Conservation (phyloP, 2,888 invertebrate genomes). For the Venustoraphidia nigricollis region DNA sequence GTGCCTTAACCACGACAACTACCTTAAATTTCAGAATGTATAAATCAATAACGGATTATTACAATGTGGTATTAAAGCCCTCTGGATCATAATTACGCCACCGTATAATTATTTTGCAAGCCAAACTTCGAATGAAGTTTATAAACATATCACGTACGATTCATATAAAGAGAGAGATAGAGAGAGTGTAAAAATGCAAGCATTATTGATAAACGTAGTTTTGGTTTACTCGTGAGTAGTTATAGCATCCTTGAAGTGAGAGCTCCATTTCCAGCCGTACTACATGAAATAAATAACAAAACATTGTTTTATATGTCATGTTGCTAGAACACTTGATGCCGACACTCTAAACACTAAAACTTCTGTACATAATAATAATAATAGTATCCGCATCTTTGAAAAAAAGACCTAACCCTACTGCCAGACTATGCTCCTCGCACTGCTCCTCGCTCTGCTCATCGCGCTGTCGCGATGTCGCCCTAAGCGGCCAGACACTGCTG, state of each 20-base stretch:
- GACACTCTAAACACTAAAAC: not conserved
- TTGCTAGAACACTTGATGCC: conserved; percentile 4
- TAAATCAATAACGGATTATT: too few species aligned
- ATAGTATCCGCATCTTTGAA: too few species aligned
- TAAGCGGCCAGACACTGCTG: too few species aligned
- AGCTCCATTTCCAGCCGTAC: conserved; percentile 93
- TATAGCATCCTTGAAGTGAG: conserved; percentile 93
- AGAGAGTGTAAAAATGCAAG: conserved; percentile 23
- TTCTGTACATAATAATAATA: too few species aligned
- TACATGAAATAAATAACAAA: conserved; percentile 37
- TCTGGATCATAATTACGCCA: too few species aligned
- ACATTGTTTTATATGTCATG: conserved; percentile 18
- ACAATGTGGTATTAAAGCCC: too few species aligned
- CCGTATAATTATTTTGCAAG: conserved; percentile 2
- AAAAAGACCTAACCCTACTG: too few species aligned
- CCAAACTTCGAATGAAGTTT: conserved; percentile 20
- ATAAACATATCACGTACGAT: conserved; percentile 30
- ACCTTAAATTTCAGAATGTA: too few species aligned
- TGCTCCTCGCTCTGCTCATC: too few species aligned
- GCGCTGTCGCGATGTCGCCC: too few species aligned
- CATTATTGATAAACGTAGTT: conserved; percentile 31
- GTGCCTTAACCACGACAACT: too few species aligned
- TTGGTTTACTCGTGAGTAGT: conserved; percentile 69
- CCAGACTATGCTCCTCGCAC: too few species aligned
- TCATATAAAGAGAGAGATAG: conserved; percentile 20